Conservation (phyloP, 2,888 invertebrate species). For the Hymenopus coronatus region DNA sequence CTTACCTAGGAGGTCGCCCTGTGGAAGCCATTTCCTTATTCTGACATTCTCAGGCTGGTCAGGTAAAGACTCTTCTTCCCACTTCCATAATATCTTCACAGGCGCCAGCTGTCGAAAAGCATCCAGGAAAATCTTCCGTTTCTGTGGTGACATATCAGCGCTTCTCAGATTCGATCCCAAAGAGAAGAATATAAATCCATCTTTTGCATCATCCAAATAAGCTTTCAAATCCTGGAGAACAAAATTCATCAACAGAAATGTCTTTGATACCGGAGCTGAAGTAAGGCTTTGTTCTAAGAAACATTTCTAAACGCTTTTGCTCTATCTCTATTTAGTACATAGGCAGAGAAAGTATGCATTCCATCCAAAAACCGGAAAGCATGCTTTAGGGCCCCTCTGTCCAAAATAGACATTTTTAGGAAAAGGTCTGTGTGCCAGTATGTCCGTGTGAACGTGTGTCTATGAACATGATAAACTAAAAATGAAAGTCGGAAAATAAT, state of each 20-base stretch:
- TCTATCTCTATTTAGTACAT: too few species aligned
- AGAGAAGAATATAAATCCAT: slow-evolving; percentile 48
- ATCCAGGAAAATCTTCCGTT: slow-evolving; percentile 37
- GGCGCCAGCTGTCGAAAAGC: slow-evolving; percentile 40
- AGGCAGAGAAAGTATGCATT: too few species aligned
- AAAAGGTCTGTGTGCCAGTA: too few species aligned
- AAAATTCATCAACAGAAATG: background rate
- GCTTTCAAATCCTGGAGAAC: slow-evolving; percentile 48
- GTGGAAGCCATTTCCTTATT: slow-evolving; percentile 23
- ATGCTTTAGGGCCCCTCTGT: too few species aligned
- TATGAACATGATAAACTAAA: too few species aligned
- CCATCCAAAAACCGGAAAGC: too few species aligned
- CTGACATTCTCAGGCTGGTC: slow-evolving; percentile 16
- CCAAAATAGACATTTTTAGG: too few species aligned
- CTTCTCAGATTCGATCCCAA: slow-evolving; percentile 43
- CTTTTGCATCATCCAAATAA: slow-evolving; percentile 49
- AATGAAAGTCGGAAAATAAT: too few species aligned
- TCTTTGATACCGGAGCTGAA: too few species aligned
- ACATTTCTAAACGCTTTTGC: too few species aligned
- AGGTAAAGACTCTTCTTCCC: slow-evolving; percentile 37
- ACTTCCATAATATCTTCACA: slow-evolving; percentile 46
- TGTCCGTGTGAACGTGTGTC: too few species aligned
- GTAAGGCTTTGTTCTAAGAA: too few species aligned
- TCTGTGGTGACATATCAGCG: slow-evolving; percentile 26
- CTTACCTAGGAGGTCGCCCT: slow-evolving; percentile 17